Conservation (phyloP, 1,140 invertebrate species). For the Aphelenchoides fujianensis region DNA sequence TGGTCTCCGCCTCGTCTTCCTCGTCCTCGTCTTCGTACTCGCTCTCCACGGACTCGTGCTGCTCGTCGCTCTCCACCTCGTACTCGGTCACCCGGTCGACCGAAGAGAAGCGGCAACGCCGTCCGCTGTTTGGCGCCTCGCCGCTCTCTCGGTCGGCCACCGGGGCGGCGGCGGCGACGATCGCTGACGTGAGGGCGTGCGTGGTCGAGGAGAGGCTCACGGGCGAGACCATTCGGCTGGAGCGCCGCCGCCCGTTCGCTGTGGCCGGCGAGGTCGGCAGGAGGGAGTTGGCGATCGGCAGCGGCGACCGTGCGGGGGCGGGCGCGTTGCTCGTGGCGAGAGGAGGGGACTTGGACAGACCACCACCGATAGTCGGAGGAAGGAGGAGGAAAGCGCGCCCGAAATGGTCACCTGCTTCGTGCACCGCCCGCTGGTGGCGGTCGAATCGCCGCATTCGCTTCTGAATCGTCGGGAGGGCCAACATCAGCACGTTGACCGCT, state of each 20-base stretch:
- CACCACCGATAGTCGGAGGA: constrained; percentile 13
- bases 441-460: constrained; percentile 55
- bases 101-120: constrained; percentile 17
- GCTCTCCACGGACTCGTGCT: constrained; percentile 2
- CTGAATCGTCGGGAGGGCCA: constrained; percentile 56
- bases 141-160: background rate
- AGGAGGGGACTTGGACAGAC: background rate
- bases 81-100: constrained; percentile 26
- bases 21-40: constrained; percentile 11
- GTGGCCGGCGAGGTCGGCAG: background rate
- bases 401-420: constrained; percentile 53
- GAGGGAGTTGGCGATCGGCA: background rate
- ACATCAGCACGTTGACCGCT: constrained; percentile 61
- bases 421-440: constrained; percentile 48
- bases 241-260: background rate
- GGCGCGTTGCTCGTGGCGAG: no score
- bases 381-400: background rate
- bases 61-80: constrained; percentile 31
- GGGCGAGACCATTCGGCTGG: background rate
- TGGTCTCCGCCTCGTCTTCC: constrained; percentile 12
- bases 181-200: background rate
- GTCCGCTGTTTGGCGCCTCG: background rate
- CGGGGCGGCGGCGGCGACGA: background rate
- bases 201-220: background rate
- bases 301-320: background rate